Percentiles rank a stretch among this genome's conserved stretches.
Evolutionary conservation across 2,113 vertebrate genomes (phyloP).

Genomic region (Grammomys surdaster): DNA sequence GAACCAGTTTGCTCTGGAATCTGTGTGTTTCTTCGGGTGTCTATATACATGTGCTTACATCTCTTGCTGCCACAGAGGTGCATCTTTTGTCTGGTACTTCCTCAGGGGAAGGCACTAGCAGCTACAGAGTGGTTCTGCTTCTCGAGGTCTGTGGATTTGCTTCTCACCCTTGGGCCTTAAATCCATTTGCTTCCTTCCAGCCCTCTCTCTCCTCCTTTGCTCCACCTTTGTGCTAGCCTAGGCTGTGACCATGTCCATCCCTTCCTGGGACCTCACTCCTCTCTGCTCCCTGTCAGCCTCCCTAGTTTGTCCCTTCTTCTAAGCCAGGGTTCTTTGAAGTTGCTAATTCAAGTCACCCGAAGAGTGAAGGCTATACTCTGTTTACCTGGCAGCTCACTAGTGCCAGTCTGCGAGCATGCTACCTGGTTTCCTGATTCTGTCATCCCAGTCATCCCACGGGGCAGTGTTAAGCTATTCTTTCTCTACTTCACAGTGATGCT

Average conservation of each 20-base stretch:
- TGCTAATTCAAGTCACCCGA: background rate
- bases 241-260: background rate
- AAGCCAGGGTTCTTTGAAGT: background rate
- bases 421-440: background rate
- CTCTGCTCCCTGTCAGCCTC: background rate
- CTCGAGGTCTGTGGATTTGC: background rate
- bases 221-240: background rate
- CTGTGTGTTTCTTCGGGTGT: background rate
- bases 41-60: too few relatives aligned
- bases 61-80: background rate
- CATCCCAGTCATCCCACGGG: background rate
- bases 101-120: rapidly evolving
- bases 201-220: background rate
- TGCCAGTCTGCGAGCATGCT: background rate
- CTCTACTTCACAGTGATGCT: background rate
- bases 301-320: background rate
- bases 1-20: background rate
- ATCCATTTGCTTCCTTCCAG: background rate
- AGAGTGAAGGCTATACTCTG: background rate
- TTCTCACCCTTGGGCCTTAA: background rate
- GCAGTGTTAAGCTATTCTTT: background rate
- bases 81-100: background rate
- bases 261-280: background rate
- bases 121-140: background rate
- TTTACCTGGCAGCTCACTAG: background rate